Evolutionary conservation across 1,140 invertebrate species (phyloP).

Genomic region (Rhagoletis pomonella): DNA sequence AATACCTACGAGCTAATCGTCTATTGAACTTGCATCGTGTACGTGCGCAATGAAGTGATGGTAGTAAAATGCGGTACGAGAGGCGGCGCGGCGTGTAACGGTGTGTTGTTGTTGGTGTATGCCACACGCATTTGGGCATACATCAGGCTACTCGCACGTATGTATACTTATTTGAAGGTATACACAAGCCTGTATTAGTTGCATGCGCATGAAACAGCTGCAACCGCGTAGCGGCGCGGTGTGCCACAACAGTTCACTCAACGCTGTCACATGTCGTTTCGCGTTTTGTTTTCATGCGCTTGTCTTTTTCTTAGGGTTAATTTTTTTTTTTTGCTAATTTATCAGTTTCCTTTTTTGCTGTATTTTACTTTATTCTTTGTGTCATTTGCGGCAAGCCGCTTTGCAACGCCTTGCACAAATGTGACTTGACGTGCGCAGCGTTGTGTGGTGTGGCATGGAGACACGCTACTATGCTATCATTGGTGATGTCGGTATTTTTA

Average conservation of each 20-base stretch:
- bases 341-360: neutral
- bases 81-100: neutral
- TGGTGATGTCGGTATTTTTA: neutral
- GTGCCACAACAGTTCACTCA: constrained; percentile 5
- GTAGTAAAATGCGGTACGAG: no score
- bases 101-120: neutral
- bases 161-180: neutral
- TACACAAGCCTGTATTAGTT: neutral
- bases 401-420: neutral
- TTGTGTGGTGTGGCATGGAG: constrained; percentile 9
- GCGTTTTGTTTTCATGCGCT: neutral
- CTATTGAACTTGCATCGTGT: constrained; percentile 15
- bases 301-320: neutral
- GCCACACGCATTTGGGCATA: neutral
- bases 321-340: neutral
- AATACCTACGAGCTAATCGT: neutral
- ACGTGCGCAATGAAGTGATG: neutral
- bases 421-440: constrained; percentile 4
- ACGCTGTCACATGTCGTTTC: constrained; percentile 28
- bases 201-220: neutral
- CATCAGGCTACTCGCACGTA: neutral
- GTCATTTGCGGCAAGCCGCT: neutral
- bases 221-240: neutral
- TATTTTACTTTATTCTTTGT: neutral
- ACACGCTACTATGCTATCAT: neutral